These are phyloP conservation scores for Macrobrachium nipponense DNA, from an alignment of 1,140 invertebrate species.

Conservation along the genomic window DNA sequence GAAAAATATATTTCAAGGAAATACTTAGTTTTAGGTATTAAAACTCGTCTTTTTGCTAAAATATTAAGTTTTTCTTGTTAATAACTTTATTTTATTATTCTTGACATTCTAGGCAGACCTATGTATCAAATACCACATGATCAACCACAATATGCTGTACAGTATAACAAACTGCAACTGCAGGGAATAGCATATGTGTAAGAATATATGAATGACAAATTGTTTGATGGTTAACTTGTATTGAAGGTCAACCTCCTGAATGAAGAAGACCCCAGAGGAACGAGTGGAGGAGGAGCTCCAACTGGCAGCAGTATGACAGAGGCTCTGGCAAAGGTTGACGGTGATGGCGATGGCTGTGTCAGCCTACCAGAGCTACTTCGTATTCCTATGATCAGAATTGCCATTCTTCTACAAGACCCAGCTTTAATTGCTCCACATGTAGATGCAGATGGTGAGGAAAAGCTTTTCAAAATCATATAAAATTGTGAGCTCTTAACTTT, in stretches of 20 bases:
- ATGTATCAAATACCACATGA: too few relatives aligned
- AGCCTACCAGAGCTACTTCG: conserved; percentile 35
- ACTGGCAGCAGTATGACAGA: conserved; percentile 18
- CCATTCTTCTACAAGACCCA: conserved; percentile 44
- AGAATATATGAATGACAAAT: too few relatives aligned
- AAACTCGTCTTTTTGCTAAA: too few relatives aligned
- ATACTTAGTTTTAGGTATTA: too few relatives aligned
- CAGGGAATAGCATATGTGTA: too few relatives aligned
- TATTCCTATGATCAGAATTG: conserved; percentile 29
- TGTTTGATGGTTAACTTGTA: not conserved
- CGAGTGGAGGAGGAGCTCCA: conserved; percentile 2
- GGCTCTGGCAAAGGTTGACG: conserved; percentile 24
- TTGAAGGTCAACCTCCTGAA: not conserved
- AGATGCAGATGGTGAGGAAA: not conserved
- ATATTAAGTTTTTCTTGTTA: too few relatives aligned
- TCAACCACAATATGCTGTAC: too few relatives aligned
- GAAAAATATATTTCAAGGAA: too few relatives aligned
- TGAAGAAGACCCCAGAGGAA: not conserved
- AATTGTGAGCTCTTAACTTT: too few relatives aligned
- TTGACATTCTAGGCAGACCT: too few relatives aligned
- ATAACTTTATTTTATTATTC: too few relatives aligned
- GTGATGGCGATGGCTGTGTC: conserved; percentile 45
- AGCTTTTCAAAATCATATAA: not conserved
- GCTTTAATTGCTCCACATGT: conserved; percentile 13
- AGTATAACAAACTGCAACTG: too few relatives aligned